These are phyloP conservation scores for Belonocnema kinseyi DNA, from an alignment of 1,140 invertebrate species.

Conservation along the genomic window DNA sequence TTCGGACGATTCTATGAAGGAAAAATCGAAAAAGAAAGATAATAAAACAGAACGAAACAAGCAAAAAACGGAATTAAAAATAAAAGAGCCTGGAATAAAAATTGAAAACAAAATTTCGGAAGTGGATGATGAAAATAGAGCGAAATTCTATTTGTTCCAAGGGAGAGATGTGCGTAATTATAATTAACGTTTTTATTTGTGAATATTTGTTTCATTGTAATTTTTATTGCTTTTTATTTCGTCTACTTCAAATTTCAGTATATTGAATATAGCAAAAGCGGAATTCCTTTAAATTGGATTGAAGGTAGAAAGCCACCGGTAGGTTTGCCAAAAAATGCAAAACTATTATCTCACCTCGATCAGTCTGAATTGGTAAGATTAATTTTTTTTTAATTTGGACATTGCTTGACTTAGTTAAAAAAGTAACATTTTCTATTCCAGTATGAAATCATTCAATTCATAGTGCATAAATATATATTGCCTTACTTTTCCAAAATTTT, in stretches of 20 bases:
- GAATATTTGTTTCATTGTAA: background rate
- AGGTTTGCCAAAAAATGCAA: constrained; percentile 56
- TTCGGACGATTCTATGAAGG: background rate
- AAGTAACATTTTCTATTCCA: too few relatives aligned
- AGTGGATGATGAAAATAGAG: constrained; percentile 35
- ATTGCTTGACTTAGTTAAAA: background rate
- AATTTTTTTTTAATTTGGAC: background rate
- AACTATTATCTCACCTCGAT: constrained; percentile 47
- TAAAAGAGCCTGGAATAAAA: constrained; percentile 32
- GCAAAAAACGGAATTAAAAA: constrained; percentile 26
- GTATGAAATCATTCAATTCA: too few relatives aligned
- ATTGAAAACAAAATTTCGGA: constrained; percentile 30
- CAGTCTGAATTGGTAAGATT: constrained; percentile 52
- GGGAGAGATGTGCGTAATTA: constrained; percentile 55
- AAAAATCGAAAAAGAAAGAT: constrained; percentile 38
- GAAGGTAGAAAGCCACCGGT: constrained; percentile 56
- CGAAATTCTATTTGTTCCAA: constrained; percentile 60
- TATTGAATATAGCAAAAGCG: constrained; percentile 57
- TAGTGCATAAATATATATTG: too few relatives aligned
- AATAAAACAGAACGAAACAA: constrained; percentile 30
- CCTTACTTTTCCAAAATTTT: too few relatives aligned
- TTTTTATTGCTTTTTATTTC: background rate
- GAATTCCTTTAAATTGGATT: constrained; percentile 65
- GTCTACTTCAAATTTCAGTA: constrained; percentile 52
- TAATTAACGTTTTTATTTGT: background rate